Percentiles rank a stretch among this genome's conserved stretches.
Conservation (phyloP, 1,140 invertebrate genomes). For the Babylonia areolata region DNA sequence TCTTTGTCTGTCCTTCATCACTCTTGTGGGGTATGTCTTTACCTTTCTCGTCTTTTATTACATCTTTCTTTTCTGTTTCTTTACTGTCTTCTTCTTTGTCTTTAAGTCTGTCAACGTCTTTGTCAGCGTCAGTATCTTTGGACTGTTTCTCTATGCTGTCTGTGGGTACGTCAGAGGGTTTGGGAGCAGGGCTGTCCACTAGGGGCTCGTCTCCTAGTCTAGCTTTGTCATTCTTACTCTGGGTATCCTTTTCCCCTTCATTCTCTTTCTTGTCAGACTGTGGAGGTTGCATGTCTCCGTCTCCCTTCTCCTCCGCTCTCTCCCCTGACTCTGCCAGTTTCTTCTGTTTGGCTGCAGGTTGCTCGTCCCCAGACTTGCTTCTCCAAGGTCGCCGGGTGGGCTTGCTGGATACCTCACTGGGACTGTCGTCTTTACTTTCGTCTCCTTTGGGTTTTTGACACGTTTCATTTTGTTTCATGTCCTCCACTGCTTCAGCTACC, state of each 20-base stretch:
- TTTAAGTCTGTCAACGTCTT: neutral
- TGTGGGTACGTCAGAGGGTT: neutral
- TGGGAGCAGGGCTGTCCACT: neutral
- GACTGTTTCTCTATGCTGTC: no score
- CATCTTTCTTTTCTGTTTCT: neutral
- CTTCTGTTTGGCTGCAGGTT: neutral
- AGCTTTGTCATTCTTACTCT: neutral
- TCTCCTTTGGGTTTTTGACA: no score
- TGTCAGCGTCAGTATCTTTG: no score
- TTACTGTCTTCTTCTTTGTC: neutral
- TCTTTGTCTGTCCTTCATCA: neutral
- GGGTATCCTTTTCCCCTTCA: neutral
- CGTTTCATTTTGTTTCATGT: neutral
- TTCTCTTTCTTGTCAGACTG: neutral
- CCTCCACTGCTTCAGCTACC: neutral
- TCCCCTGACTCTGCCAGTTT: neutral
- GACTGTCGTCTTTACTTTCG: neutral
- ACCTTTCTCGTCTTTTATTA: neutral
- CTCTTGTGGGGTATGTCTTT: neutral
- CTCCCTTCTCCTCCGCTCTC: neutral
- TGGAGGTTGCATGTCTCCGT: neutral
- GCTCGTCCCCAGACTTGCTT: neutral
- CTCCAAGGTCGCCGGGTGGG: slow-evolving; percentile 4
- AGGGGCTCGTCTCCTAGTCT: neutral
- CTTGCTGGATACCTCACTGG: neutral